Evolutionary conservation across 1,140 invertebrate genomes (phyloP), one percentile per base, ranked within the genome.

Genomic region (Drosophila bocki): DNA sequence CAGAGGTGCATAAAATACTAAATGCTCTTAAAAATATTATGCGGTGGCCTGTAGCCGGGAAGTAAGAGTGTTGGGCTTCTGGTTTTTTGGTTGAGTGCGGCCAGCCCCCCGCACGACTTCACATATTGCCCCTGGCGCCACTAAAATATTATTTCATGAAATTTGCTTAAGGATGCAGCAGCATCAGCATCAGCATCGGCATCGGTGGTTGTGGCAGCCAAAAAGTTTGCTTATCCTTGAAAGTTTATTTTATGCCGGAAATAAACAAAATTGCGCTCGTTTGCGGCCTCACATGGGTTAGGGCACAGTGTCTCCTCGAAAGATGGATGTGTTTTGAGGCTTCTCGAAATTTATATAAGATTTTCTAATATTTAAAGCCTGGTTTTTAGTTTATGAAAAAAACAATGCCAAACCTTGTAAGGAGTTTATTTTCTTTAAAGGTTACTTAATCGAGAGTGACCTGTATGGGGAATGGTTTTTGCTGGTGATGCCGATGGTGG

Each of bases 101-200:
- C 54, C 35, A 26, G 6, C 8, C 1, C 15, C 15, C 33, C 61
- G 56, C 85, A 69, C 72, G 85, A 72, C 80, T 90, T 78, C 80
- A 81, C 78, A 84, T 90, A 90, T 88, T 79, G 85, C 85, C 81
- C 81, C 70, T 69, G 85, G 85, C 85, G 67, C 80, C 80, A 87
- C 85, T 91, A 90, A 90, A 90, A 90, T 91, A 90, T 90, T 90
- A 90, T 90, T 90, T 91, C 75, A 90, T 85, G 67, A 90, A 90
- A 90, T 90, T 90, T 90, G 81, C 85, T 90, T 90, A 85, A 90
- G 85, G 85, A 85, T 90, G 85, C 78, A 80, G 62, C 65, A 53
- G 69, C 71, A 53, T 39, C 72, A 58, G 68, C 74, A 77, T 65
- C 72, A 61, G 72, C 75, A 78, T 68, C 75, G 64, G 76, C 60